phyloP scores from a whole-genome alignment of 1,140 invertebrate genomes.

The Lepeophtheirus salmonis region DNA sequence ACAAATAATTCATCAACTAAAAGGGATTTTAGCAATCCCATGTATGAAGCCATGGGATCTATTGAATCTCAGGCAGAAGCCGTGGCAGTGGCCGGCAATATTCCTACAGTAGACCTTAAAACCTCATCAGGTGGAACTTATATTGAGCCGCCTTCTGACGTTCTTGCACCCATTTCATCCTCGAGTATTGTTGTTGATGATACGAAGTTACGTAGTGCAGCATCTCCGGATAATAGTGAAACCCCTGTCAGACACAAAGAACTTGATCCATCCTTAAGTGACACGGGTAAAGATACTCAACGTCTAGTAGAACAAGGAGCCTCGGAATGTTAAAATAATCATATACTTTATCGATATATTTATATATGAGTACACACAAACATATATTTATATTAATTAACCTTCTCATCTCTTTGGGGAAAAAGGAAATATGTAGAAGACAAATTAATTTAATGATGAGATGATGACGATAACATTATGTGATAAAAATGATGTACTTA shows the following conservation, averaged over 20 bases:
- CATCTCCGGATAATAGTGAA: slow-evolving; percentile 46
- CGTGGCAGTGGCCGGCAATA: slow-evolving; percentile 18
- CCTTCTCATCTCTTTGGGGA: no score
- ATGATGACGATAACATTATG: no score
- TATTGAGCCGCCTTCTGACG: slow-evolving; percentile 49
- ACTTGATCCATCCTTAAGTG: slow-evolving; percentile 54
- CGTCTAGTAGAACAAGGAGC: slow-evolving; percentile 48
- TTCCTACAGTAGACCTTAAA: slow-evolving; percentile 34
- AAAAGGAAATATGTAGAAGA: no score
- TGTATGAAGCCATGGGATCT: slow-evolving; percentile 56
- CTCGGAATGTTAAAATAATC: background rate
- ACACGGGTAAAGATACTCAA: slow-evolving; percentile 79
- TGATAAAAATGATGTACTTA: no score
- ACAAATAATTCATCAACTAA: slow-evolving; percentile 8
- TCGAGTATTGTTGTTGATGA: no score
- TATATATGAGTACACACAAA: no score
- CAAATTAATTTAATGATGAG: no score
- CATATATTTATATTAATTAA: no score
- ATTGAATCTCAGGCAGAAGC: slow-evolving; percentile 19
- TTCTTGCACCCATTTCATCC: no score
- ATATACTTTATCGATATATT: no score
- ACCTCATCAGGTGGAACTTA: slow-evolving; percentile 17
- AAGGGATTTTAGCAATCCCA: slow-evolving; percentile 81
- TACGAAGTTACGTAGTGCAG: background rate
- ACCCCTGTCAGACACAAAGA: slow-evolving; percentile 50